Percentiles rank a stretch among this genome's conserved stretches.
Conservation (phyloP, 2,888 invertebrate species). For the Leptinotarsa peninsularis region DNA sequence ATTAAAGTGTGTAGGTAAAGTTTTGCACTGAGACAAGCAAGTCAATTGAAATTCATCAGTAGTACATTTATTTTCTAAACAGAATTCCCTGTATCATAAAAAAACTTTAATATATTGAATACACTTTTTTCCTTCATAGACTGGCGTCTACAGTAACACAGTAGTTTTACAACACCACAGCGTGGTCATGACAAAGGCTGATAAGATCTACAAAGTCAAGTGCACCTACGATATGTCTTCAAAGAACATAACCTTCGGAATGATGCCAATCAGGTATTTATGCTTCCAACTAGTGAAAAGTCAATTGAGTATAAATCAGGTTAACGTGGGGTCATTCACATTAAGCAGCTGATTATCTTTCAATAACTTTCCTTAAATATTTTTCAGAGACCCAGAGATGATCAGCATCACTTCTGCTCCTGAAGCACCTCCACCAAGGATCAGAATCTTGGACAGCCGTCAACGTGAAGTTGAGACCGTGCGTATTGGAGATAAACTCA, state of each 20-base stretch:
- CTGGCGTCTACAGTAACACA: slow-evolving; percentile 93
- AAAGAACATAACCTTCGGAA: slow-evolving; percentile 95
- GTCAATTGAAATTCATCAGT: too few relatives aligned
- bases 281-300: not conserved
- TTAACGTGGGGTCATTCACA: not conserved
- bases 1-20: too few relatives aligned
- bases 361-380: not conserved
- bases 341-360: not conserved
- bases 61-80: too few relatives aligned
- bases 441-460: slow-evolving; percentile 88
- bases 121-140: slow-evolving; percentile 71
- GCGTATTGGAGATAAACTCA: slow-evolving; percentile 92
- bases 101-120: not conserved
- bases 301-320: not conserved
- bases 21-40: too few relatives aligned
- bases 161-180: slow-evolving; percentile 95
- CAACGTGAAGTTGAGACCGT: slow-evolving; percentile 93
- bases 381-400: slow-evolving; percentile 89
- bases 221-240: slow-evolving; percentile 97
- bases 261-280: slow-evolving; percentile 90
- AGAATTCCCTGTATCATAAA: too few relatives aligned
- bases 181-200: slow-evolving; percentile 96
- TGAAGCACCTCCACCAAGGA: slow-evolving; percentile 93
- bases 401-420: slow-evolving; percentile 95
- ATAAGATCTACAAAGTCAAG: slow-evolving; percentile 96